These are phyloP conservation scores for Bettongia penicillata DNA, from an alignment of 2,113 vertebrate genomes.

Conservation along the genomic window DNA sequence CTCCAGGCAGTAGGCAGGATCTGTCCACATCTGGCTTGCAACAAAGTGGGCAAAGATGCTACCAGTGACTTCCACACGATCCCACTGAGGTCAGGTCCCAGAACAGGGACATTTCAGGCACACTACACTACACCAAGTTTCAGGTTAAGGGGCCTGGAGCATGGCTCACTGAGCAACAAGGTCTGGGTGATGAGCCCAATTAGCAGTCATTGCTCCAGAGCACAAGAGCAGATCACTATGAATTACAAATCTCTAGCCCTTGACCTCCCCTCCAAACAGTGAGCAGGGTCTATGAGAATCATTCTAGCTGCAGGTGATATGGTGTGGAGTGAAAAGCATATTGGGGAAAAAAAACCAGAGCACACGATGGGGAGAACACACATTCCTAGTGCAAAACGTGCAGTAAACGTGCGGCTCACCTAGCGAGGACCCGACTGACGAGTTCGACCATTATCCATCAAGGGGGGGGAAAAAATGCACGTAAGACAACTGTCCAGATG, in stretches of 20 bases:
- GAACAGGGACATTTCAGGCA: neutral
- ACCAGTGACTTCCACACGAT: neutral
- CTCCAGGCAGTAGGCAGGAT: neutral
- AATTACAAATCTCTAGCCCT: conserved; percentile 63
- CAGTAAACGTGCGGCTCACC: conserved; percentile 90
- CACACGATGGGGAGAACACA: conserved; percentile 87
- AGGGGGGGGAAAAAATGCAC: conserved; percentile 83
- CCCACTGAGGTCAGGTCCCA: neutral
- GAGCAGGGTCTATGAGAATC: conserved; percentile 79
- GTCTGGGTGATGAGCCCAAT: neutral
- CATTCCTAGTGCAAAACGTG: conserved; percentile 89
- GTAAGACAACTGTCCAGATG: conserved; percentile 79
- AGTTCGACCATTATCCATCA: conserved; percentile 85
- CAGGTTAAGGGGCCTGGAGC: conserved; percentile 34
- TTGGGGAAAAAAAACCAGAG: conserved; percentile 77
- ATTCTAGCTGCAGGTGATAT: conserved; percentile 84
- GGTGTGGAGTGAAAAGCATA: conserved; percentile 88
- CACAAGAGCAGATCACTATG: conserved; percentile 72
- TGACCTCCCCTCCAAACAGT: conserved; percentile 67
- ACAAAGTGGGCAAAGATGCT: neutral
- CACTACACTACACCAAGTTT: neutral
- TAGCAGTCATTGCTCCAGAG: conserved; percentile 58
- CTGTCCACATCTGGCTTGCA: conserved; percentile 5
- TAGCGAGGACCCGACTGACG: conserved; percentile 83
- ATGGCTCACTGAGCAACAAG: neutral